These are phyloP conservation scores for Sinocyclocheilus anshuiensis DNA, from an alignment of 2,113 vertebrate genomes.

Conservation along the genomic window DNA sequence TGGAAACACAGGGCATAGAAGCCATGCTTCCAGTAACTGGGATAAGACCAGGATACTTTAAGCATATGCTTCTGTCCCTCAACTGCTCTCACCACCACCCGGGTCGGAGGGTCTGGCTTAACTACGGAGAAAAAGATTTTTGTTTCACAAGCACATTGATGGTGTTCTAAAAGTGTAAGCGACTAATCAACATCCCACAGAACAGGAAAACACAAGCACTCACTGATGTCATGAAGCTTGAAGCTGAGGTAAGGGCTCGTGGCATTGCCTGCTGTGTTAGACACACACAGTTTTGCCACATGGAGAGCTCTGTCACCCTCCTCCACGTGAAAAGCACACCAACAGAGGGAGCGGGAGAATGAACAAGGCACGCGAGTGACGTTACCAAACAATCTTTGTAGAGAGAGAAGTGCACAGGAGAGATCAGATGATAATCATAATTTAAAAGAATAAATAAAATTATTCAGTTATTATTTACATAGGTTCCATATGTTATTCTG, in stretches of 20 bases:
- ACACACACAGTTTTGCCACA: conserved; percentile 69
- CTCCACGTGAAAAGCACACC: conserved; percentile 68
- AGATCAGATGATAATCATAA: neutral
- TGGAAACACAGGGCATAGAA: conserved; percentile 65
- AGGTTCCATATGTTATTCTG: too few relatives aligned
- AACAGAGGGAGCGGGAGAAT: conserved; percentile 67
- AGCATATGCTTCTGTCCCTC: conserved; percentile 53
- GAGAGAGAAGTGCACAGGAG: conserved; percentile 3
- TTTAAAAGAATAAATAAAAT: too few relatives aligned
- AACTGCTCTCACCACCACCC: conserved; percentile 51
- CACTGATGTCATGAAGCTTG: conserved; percentile 63
- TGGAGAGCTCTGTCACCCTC: conserved; percentile 60
- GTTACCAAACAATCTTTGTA: conserved; percentile 11
- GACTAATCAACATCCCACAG: neutral
- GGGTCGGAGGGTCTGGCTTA: conserved; percentile 72
- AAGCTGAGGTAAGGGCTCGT: conserved; percentile 61
- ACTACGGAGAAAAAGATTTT: conserved; percentile 60
- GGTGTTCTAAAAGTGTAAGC: neutral
- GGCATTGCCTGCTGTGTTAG: conserved; percentile 62
- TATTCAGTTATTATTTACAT: too few relatives aligned
- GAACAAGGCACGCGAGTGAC: conserved; percentile 58
- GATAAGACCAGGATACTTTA: conserved; percentile 68
- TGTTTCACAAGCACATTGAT: neutral
- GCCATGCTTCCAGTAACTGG: conserved; percentile 66
- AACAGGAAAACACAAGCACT: conserved; percentile 40